Percentiles rank a stretch among this genome's conserved stretches.
These are phyloP conservation scores for Plestiodon gilberti DNA, from an alignment of 2,113 vertebrate species.

Conservation along the genomic window DNA sequence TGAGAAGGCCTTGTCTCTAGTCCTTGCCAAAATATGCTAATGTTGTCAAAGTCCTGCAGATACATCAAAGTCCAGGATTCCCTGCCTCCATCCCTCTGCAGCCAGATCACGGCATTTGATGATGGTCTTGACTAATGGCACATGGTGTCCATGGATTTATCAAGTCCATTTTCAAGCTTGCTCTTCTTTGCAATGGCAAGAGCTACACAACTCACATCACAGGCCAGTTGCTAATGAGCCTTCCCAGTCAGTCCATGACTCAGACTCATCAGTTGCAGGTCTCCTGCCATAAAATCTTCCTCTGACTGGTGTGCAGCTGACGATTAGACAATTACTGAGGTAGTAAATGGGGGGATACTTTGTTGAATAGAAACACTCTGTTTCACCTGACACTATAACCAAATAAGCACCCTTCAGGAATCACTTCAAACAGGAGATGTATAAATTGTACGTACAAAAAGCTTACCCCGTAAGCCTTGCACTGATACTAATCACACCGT, in stretches of 20 bases:
- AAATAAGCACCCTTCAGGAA: constrained; percentile 16
- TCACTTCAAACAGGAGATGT: not conserved
- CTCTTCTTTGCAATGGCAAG: not conserved
- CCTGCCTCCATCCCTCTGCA: not conserved
- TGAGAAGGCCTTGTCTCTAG: too few relatives aligned
- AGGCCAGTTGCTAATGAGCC: not conserved
- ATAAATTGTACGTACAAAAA: not conserved
- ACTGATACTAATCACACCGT: not conserved
- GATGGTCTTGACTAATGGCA: not conserved
- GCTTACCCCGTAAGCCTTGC: not conserved
- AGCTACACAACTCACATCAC: not conserved
- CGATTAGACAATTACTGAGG: constrained; percentile 10
- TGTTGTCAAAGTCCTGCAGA: not conserved
- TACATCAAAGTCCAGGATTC: not conserved
- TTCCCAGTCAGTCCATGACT: not conserved
- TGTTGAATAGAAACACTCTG: constrained; percentile 18
- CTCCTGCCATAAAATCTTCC: not conserved
- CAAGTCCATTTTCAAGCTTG: not conserved
- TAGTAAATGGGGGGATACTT: not conserved
- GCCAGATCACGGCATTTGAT: not conserved
- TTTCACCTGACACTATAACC: not conserved
- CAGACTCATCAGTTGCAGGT: not conserved
- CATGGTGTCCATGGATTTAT: too few relatives aligned
- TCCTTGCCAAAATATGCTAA: too few relatives aligned
- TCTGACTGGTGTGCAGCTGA: not conserved